Conservation (phyloP, 2,797 vertebrate genomes). For the Ibycter americanus region DNA sequence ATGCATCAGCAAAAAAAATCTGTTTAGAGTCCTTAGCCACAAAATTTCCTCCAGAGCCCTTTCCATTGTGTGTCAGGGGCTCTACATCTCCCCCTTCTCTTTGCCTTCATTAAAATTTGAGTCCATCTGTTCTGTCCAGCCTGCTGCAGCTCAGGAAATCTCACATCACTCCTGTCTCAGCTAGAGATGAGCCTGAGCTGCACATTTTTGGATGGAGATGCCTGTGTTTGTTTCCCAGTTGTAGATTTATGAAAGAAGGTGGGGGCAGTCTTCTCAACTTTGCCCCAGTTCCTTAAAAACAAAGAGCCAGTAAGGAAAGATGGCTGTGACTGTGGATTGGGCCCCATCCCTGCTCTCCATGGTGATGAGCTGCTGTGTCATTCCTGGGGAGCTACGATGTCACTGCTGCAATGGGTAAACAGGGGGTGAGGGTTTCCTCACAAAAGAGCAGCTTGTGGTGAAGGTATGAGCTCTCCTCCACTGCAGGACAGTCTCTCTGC, state of each 20-base stretch:
- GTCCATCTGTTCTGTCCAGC: neutral
- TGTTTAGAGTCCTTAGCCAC: neutral
- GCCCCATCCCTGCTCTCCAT: neutral
- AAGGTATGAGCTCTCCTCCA: neutral
- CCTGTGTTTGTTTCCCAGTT: neutral
- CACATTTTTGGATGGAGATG: slow-evolving; percentile 13
- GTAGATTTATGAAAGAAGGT: neutral
- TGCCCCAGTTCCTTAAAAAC: neutral
- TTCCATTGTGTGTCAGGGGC: neutral
- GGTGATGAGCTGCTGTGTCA: neutral
- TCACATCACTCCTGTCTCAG: neutral
- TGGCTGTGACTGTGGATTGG: neutral
- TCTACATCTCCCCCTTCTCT: neutral
- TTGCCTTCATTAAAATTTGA: neutral
- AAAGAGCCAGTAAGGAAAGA: neutral
- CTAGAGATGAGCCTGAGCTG: neutral
- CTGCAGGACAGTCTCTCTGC: neutral
- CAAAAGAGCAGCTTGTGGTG: neutral
- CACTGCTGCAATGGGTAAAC: neutral
- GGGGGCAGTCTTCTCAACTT: neutral
- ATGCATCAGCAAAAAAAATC: neutral
- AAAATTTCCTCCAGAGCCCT: neutral
- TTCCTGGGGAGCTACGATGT: neutral
- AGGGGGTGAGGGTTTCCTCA: neutral
- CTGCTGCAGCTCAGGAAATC: neutral